Percentiles rank a stretch among this genome's conserved stretches.
These are phyloP conservation scores for Rhagologus leucostigma DNA, from an alignment of 2,113 vertebrate genomes.

Conservation along the genomic window DNA sequence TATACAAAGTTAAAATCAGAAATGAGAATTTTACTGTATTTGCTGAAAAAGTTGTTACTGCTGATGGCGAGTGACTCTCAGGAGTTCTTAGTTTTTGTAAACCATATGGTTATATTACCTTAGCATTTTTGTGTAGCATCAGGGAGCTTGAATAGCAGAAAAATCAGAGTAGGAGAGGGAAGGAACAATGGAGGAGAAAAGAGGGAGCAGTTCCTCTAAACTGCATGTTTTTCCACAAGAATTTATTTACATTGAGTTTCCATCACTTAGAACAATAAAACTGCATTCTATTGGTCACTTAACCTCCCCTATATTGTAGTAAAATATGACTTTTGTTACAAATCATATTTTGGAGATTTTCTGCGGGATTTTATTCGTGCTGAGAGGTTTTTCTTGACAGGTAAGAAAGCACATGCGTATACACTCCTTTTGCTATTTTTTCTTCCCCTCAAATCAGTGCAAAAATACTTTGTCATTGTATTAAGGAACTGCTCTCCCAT, in stretches of 20 bases:
- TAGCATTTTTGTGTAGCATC: neutral
- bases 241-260: neutral
- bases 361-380: neutral
- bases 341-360: neutral
- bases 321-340: neutral
- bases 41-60: neutral
- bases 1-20: neutral
- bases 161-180: neutral
- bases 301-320: neutral
- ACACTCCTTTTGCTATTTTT: neutral
- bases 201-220: neutral
- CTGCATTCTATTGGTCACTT: neutral
- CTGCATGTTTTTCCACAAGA: accelerated
- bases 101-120: accelerated
- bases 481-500: neutral
- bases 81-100: neutral
- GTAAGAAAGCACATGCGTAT: accelerated
- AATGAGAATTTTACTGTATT: neutral
- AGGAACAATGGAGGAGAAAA: neutral
- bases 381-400: neutral
- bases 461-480: neutral
- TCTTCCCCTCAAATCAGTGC: neutral
- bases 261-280: neutral
- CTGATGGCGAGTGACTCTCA: neutral
- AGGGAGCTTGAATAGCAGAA: neutral